Evolutionary conservation across 2,888 invertebrate genomes (phyloP).

Genomic region (Diaphora mendica): DNA sequence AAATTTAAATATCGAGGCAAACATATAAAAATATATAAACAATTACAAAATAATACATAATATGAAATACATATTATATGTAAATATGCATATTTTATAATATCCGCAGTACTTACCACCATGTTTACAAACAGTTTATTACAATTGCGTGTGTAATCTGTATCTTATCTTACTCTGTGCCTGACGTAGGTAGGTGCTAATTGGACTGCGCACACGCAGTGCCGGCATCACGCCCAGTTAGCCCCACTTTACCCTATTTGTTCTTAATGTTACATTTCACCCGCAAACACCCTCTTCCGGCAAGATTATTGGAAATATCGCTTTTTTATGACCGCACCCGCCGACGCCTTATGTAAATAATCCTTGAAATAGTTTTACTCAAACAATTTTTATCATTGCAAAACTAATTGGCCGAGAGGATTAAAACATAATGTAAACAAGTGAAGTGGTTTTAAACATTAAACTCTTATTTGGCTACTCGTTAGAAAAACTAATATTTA

Average conservation of each 20-base stretch:
- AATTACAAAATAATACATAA: too few relatives aligned
- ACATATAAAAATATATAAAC: too few relatives aligned
- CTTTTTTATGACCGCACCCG: slow-evolving; percentile 72
- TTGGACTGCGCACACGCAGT: slow-evolving; percentile 67
- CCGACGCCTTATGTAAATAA: slow-evolving; percentile 59
- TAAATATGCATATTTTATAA: not conserved
- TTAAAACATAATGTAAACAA: not conserved
- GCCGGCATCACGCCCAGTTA: slow-evolving; percentile 68
- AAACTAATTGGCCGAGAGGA: not conserved
- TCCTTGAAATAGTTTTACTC: slow-evolving; percentile 16
- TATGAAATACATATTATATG: not conserved
- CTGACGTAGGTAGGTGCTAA: slow-evolving; percentile 73
- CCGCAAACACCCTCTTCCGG: slow-evolving; percentile 81
- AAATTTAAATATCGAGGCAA: too few relatives aligned
- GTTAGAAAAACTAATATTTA: not conserved
- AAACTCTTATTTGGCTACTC: not conserved
- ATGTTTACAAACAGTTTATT: slow-evolving; percentile 39
- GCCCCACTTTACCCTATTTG: slow-evolving; percentile 80
- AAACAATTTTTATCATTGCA: slow-evolving; percentile 2
- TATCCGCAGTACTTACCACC: slow-evolving; percentile 13
- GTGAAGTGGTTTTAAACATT: not conserved
- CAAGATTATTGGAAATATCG: slow-evolving; percentile 77
- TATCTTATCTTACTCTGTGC: slow-evolving; percentile 57
- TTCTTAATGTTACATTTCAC: slow-evolving; percentile 77
- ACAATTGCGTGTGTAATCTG: slow-evolving; percentile 42